These are phyloP conservation scores for Galaxea fascicularis DNA, from an alignment of 92 coral and sea anemone species.

Conservation along the genomic window DNA sequence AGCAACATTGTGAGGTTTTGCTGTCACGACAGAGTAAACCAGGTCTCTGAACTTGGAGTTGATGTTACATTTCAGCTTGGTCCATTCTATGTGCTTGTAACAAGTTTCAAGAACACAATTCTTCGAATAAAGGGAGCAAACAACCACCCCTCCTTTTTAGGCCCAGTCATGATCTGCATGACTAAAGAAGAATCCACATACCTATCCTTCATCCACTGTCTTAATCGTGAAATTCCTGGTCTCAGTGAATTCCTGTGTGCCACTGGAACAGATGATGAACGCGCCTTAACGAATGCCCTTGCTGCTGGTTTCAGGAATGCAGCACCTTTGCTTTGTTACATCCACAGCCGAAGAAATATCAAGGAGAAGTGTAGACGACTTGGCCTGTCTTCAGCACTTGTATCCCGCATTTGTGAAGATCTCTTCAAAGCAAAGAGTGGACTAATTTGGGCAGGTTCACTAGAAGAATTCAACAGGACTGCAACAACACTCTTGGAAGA, in stretches of 20 bases:
- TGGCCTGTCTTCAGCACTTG: slow-evolving; percentile 30
- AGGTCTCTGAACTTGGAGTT: slow-evolving; percentile 63
- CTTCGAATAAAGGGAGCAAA: slow-evolving; percentile 41
- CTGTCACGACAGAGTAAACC: slow-evolving; percentile 37
- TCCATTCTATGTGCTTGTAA: slow-evolving; percentile 57
- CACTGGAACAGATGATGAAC: slow-evolving; percentile 57
- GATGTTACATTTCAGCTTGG: slow-evolving; percentile 64
- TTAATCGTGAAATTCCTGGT: slow-evolving; percentile 52
- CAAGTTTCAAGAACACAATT: slow-evolving; percentile 45
- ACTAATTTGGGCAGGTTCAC: slow-evolving; percentile 49
- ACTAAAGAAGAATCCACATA: slow-evolving; percentile 58
- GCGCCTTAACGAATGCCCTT: slow-evolving; percentile 47
- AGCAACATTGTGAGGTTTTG: slow-evolving; percentile 53
- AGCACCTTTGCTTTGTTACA: slow-evolving; percentile 54
- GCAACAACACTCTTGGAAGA: slow-evolving; percentile 41
- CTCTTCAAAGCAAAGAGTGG: slow-evolving; percentile 47
- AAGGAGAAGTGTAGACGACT: slow-evolving; percentile 47
- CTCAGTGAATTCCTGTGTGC: slow-evolving; percentile 49
- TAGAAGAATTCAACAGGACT: slow-evolving; percentile 40
- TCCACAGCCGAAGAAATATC: slow-evolving; percentile 57
- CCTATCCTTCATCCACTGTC: slow-evolving; percentile 58
- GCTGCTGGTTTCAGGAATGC: slow-evolving; percentile 50
- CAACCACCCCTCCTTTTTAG: slow-evolving; percentile 37
- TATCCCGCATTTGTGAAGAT: slow-evolving; percentile 42
- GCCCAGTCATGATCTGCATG: slow-evolving; percentile 71